Base-by-base conservation (phyloP, 2,888 invertebrate genomes). In the Lampropteryx suffumata region DNA sequence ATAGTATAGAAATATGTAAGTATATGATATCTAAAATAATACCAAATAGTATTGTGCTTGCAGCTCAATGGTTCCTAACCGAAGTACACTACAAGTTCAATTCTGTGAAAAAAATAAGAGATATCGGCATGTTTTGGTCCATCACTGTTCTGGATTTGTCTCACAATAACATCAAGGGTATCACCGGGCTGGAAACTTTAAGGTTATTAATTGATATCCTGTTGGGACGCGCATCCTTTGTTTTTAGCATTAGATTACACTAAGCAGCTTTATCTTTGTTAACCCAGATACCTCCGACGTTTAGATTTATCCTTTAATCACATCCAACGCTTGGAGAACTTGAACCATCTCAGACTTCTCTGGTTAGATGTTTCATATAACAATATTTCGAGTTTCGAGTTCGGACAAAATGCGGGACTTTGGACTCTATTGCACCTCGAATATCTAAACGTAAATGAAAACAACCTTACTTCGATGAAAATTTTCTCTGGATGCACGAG, bases 41-140 rank as follows among this genome's bases (percentile, higher is more conserved):
- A 4, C n/a, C 30, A 9, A 26, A 3, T 1, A 2, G 24, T 83
- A 78, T 4, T 17, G 17, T 28, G 21, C 6, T 39, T 14, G 30
- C 74, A 90, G 90, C 88, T 29, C 93, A 93, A 51, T 92, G 91
- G 89, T 92, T 92, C 67, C 78, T 94, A 53, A 92, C 92, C 6
- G 91, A 91, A 66, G 92, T 93, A 1, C 89, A 93, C 79, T 91
- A 92, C 54, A 92, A 92, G 36, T 84, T 84, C 65, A 94, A 94
- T 73, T 79, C 82, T 0, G 86, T 94, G 32, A 82, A 76, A 44
- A 65, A 67, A 43, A 92, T 94, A 54, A 79, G 79, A 34, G 91
- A 93, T 72, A 71, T 94, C 24, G 82, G 76, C 8, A 69, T 72
- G 12, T 93, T 93, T 70, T 94, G 94, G 94, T 92, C 93, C 3